Percentiles rank a stretch among this genome's conserved stretches.
phyloP scores from a whole-genome alignment of 92 coral and sea anemone genomes.

The Phymanthus crucifer region DNA sequence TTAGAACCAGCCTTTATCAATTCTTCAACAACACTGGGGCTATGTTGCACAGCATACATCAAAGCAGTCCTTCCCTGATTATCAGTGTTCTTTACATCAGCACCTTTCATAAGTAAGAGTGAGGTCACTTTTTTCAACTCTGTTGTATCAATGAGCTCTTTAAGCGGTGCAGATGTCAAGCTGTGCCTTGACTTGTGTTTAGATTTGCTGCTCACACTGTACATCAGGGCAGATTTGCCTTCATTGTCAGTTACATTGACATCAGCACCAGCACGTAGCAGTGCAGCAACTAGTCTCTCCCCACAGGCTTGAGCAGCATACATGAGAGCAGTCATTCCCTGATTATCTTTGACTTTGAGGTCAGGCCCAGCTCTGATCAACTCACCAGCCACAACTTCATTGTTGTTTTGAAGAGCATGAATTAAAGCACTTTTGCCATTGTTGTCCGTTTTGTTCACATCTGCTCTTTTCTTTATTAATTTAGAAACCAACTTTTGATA shows the following conservation, averaged over 20 bases:
- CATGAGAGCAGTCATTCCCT: neutral
- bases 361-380: neutral
- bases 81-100: neutral
- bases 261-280: neutral
- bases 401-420: neutral
- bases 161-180: neutral
- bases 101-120: neutral
- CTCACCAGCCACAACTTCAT: neutral
- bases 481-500: neutral
- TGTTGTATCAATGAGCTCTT: neutral
- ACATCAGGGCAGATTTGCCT: neutral
- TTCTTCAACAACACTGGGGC: neutral
- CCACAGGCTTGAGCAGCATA: neutral
- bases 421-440: neutral
- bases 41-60: neutral
- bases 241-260: neutral
- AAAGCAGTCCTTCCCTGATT: neutral
- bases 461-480: neutral
- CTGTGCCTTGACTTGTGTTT: neutral
- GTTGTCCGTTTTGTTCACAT: neutral
- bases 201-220: neutral
- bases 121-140: neutral
- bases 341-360: neutral
- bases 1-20: neutral
- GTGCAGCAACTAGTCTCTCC: neutral